Evolutionary conservation across 2,113 vertebrate species (phyloP).

Genomic region (Corythaixoides concolor): DNA sequence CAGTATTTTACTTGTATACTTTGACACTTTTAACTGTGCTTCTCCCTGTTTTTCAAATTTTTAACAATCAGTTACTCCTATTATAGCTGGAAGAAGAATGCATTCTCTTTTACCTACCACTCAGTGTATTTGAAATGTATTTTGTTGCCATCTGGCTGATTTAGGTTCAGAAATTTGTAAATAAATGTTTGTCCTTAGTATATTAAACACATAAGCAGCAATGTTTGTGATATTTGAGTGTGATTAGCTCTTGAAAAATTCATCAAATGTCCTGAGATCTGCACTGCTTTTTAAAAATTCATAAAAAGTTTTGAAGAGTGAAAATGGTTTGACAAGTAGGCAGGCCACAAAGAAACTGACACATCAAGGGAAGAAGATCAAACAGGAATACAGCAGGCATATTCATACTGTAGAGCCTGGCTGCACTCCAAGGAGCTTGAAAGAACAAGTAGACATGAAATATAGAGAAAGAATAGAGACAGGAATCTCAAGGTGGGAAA

Average conservation of each 20-base stretch:
- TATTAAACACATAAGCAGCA: conserved; percentile 51
- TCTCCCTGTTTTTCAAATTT: neutral
- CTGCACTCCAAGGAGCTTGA: conserved; percentile 71
- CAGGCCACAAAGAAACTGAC: conserved; percentile 76
- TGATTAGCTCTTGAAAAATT: conserved; percentile 74
- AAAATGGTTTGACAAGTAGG: conserved; percentile 77
- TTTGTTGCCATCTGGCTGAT: neutral
- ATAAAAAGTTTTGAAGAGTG: conserved; percentile 74
- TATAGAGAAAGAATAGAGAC: conserved; percentile 71
- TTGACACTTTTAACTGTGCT: neutral
- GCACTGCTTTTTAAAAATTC: conserved; percentile 73
- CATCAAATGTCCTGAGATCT: conserved; percentile 66
- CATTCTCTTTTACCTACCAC: neutral
- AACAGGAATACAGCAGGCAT: conserved; percentile 67
- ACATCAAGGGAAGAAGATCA: conserved; percentile 80
- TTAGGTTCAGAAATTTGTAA: conserved; percentile 55
- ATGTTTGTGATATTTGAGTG: conserved; percentile 48
- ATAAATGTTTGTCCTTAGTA: conserved; percentile 64
- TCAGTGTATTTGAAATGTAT: conserved; percentile 8
- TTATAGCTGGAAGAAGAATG: neutral
- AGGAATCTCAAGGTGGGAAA: conserved; percentile 69
- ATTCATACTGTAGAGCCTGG: conserved; percentile 66
- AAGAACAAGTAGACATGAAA: conserved; percentile 76
- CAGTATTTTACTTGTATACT: neutral
- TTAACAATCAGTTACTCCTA: neutral